A percentile compares a stretch with the other conserved stretches of the same genome.
These are phyloP conservation scores for Anomalospiza imberbis DNA, from an alignment of 2,797 vertebrate genomes.

Conservation along the genomic window DNA sequence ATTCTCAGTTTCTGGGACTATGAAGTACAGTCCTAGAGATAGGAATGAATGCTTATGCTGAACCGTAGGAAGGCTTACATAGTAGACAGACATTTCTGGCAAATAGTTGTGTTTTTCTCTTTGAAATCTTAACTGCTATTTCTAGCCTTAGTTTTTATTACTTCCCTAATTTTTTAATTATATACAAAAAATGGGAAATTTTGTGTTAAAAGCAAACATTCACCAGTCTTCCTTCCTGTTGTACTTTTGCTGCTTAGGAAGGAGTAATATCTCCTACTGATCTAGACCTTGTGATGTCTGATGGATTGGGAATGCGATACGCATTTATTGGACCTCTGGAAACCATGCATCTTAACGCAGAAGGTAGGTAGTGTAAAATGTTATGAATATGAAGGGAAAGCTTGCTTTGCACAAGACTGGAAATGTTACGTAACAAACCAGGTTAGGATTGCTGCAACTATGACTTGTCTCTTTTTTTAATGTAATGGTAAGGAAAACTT, in stretches of 20 bases:
- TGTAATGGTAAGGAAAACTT: background rate
- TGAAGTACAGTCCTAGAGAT: background rate
- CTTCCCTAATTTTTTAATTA: background rate
- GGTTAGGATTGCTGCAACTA: background rate
- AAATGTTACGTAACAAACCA: background rate
- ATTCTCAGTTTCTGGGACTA: background rate
- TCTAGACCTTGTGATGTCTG: conserved; percentile 95
- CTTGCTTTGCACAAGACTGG: background rate
- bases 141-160: background rate
- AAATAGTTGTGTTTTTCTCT: background rate
- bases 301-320: conserved; percentile 94
- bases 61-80: background rate
- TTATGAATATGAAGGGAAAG: background rate
- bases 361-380: conserved; percentile 76
- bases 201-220: background rate
- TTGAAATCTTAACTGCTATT: background rate
- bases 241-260: conserved; percentile 76
- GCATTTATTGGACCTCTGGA: conserved; percentile 97
- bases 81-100: background rate
- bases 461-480: background rate
- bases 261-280: conserved; percentile 89
- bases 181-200: background rate
- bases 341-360: conserved; percentile 96
- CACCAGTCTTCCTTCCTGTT: background rate
- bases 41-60: background rate